Evolutionary conservation across 2,797 vertebrate species (phyloP).

Genomic region (Glyptemys insculpta): DNA sequence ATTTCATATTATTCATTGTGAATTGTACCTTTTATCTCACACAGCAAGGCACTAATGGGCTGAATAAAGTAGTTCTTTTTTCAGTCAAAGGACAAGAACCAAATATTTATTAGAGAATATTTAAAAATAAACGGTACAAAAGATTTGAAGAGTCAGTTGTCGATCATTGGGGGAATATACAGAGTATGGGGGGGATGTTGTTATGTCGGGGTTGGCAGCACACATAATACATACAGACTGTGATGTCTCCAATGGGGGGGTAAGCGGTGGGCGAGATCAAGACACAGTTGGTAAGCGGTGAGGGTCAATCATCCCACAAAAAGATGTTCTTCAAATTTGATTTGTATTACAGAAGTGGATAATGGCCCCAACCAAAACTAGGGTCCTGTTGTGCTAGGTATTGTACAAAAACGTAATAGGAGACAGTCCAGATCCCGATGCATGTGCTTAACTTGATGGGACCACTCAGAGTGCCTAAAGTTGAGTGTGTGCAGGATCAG

Average conservation of each 20-base stretch:
- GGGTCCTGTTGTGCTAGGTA: neutral
- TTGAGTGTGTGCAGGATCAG: neutral
- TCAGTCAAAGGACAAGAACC: neutral
- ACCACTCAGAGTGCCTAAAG: neutral
- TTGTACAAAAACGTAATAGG: neutral
- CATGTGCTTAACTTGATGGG: neutral
- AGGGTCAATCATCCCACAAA: no score
- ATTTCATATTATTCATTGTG: neutral
- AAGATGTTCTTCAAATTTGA: neutral
- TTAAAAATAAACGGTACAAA: no score
- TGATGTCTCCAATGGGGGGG: no score
- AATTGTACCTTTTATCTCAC: accelerated
- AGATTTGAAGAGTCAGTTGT: no score
- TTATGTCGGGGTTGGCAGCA: no score
- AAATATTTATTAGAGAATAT: no score
- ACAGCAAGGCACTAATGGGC: neutral
- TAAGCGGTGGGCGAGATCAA: no score
- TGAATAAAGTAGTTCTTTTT: neutral
- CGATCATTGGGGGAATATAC: no score
- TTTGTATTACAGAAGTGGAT: neutral
- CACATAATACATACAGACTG: no score
- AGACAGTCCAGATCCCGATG: neutral
- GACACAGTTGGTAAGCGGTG: no score
- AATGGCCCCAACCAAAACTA: neutral
- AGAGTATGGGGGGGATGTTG: no score